phyloP scores from a whole-genome alignment of 2,888 invertebrate genomes.

The Aquatica leii region DNA sequence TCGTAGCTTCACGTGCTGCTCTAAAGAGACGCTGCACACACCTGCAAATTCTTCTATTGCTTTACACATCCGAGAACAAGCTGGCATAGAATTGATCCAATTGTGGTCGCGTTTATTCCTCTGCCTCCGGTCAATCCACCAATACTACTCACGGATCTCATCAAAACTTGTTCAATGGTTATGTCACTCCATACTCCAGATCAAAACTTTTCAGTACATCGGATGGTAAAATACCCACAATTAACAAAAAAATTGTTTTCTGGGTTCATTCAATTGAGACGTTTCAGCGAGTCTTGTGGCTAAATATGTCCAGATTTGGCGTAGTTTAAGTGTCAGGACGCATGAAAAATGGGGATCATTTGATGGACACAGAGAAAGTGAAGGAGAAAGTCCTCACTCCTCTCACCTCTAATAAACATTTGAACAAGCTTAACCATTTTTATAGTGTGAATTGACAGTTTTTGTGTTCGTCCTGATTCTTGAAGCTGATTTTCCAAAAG shows the following conservation, averaged over 20 bases:
- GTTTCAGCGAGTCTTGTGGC: constrained; percentile 10
- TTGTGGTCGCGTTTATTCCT: constrained; percentile 13
- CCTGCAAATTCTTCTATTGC: constrained; percentile 43
- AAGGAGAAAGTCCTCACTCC: constrained; percentile 10
- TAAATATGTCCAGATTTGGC: constrained; percentile 5
- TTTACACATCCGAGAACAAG: constrained; percentile 7
- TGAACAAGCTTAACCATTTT: constrained; percentile 10
- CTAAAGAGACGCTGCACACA: constrained; percentile 17
- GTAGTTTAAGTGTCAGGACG: constrained; percentile 3
- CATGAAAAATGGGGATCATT: constrained; percentile 3
- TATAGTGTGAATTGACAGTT: constrained; percentile 9
- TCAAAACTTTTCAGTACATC: constrained; percentile 4
- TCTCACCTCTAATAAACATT: constrained; percentile 1
- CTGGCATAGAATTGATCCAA: background rate
- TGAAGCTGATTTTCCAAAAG: constrained; percentile 21
- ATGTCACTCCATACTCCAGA: constrained; percentile 12
- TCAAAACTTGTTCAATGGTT: constrained; percentile 3
- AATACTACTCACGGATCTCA: constrained; percentile 11
- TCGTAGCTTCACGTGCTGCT: constrained; percentile 40
- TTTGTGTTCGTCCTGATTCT: constrained; percentile 5
- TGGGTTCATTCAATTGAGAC: no score
- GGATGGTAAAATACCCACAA: constrained; percentile 7
- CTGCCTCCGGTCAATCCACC: constrained; percentile 20
- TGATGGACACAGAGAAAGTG: constrained; percentile 9
- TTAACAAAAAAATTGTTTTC: background rate